Base-by-base conservation (phyloP, 2,113 vertebrate species). In the Gymnobelideus leadbeateri region DNA sequence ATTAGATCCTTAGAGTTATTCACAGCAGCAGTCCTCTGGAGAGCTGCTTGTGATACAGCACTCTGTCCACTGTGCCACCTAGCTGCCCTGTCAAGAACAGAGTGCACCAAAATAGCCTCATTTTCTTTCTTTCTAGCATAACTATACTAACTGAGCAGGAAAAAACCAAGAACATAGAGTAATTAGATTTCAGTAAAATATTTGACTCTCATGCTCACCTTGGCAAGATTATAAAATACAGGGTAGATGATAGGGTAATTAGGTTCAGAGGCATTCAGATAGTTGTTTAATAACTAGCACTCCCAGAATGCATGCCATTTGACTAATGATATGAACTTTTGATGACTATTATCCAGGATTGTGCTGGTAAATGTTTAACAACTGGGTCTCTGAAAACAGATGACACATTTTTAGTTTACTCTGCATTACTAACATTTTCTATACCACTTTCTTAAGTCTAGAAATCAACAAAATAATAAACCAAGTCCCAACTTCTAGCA, bases 371-470 rank as follows among this genome's bases (percentile, higher is more conserved):
- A 84, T 84, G 14, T 84, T 77, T 77, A 77, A 77, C 37, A n/a
- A 77, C 5, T n/a, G 16, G 16, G 14, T 77, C 37, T 77, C 14
- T 84, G n/a, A 84, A 84, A 84, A 84, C n/a, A 84, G 3, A 77
- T 84, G 68, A 43, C 16, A 84, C n/a, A n/a, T 10, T 84, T n/a
- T 84, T 84, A 84, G 37, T 84, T 43, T 43, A 43, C 8, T 84
- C 68, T 84, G 68, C n/a, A 84, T 84, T 84, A 84, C n/a, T n/a
- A n/a, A 77, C 37, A 77, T 77, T 77, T 77, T 77, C 61, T 77
- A n/a, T 19, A 77, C 43, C 12, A n/a, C 14, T n/a, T 68, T 61
- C 55, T 28, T 84, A 84, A 84, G 7, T 84, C 19, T 84, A 43
- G 16, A 84, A 43, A 43, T 43, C 37, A 84, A 84, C 68, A 43